Evolutionary conservation across 2,888 invertebrate species (phyloP).

Genomic region (Drosophila emarginata): DNA sequence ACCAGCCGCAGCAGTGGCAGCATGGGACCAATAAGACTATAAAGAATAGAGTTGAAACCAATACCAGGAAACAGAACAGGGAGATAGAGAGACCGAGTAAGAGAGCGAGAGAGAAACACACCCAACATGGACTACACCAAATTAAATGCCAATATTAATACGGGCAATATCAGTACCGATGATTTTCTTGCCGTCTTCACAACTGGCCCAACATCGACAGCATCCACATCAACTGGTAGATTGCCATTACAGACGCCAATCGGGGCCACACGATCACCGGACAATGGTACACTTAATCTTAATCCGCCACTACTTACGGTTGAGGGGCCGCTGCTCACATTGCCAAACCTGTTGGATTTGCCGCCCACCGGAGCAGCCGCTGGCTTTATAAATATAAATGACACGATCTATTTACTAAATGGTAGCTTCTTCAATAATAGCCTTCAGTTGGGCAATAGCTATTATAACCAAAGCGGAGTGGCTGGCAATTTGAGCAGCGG

Average conservation of each 20-base stretch:
- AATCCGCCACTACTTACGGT: constrained; percentile 77
- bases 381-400: constrained; percentile 64
- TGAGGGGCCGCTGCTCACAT: constrained; percentile 69
- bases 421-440: constrained; percentile 69
- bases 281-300: constrained; percentile 69
- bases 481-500: constrained; percentile 41
- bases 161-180: constrained; percentile 82
- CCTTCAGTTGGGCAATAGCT: constrained; percentile 64
- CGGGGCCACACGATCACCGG: constrained; percentile 24
- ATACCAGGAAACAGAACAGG: constrained; percentile 23
- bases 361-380: constrained; percentile 35
- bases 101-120: neutral
- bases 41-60: constrained; percentile 30
- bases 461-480: constrained; percentile 68
- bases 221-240: constrained; percentile 45
- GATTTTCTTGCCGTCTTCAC: constrained; percentile 82
- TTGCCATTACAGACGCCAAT: neutral
- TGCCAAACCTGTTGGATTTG: constrained; percentile 66
- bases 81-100: neutral
- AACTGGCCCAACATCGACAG: neutral
- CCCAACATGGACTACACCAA: constrained; percentile 78
- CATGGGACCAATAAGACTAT: constrained; percentile 71
- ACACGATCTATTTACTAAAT: constrained; percentile 74
- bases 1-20: constrained; percentile 45
- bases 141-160: constrained; percentile 77